Conservation (phyloP, 2,797 vertebrate species). For the Caiman crocodilus region DNA sequence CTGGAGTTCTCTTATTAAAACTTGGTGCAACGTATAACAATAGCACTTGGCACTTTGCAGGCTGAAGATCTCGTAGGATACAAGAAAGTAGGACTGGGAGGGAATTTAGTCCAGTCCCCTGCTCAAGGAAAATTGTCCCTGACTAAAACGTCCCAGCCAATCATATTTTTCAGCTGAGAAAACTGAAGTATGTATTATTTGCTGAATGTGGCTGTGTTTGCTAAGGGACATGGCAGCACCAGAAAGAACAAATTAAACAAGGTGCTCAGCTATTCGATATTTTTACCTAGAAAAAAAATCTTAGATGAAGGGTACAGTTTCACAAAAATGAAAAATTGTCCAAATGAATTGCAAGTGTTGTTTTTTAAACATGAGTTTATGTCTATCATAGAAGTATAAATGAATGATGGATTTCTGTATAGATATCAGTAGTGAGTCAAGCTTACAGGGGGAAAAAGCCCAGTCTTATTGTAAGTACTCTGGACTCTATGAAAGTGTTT, state of each 20-base stretch:
- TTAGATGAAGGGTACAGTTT: constrained; percentile 28
- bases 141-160: no score
- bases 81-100: no score
- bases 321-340: constrained; percentile 37
- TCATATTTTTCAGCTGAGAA: constrained; percentile 11
- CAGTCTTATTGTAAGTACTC: not conserved
- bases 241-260: constrained; percentile 49
- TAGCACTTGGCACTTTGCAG: constrained; percentile 34
- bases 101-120: no score
- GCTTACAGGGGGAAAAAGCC: not conserved
- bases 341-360: constrained; percentile 16
- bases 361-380: not conserved
- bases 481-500: not conserved
- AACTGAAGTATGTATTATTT: constrained; percentile 49
- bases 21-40: constrained; percentile 35
- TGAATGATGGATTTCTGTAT: not conserved
- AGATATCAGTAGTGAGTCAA: constrained; percentile 23
- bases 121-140: no score
- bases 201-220: constrained; percentile 48
- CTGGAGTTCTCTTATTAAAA: constrained; percentile 34
- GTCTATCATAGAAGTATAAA: constrained; percentile 7
- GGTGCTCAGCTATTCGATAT: not conserved
- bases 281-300: constrained; percentile 1
- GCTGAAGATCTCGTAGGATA: constrained; percentile 14
- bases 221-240: constrained; percentile 35